Evolutionary conservation across 2,888 invertebrate species (phyloP).

Genomic region (Ormyrus pomaceus): DNA sequence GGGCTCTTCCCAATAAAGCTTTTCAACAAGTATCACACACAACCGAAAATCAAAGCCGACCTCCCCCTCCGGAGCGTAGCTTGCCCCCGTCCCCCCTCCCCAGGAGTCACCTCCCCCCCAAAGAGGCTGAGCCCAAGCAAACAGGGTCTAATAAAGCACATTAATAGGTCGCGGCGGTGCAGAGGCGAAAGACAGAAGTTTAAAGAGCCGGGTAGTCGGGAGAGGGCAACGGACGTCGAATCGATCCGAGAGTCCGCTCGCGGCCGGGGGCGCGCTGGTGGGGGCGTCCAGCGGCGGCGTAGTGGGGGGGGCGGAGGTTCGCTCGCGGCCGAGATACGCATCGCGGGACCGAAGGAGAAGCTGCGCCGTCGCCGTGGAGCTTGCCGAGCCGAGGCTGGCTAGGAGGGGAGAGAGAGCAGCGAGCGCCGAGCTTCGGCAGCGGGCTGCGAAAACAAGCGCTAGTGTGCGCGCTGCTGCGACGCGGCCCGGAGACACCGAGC

Average conservation of each 20-base stretch:
- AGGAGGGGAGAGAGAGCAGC: background rate
- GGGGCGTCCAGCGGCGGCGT: background rate
- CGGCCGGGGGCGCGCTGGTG: background rate
- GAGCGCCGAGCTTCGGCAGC: background rate
- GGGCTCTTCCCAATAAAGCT: too few relatives aligned
- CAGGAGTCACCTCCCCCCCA: too few relatives aligned
- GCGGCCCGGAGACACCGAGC: background rate
- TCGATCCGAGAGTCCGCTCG: slow-evolving; percentile 24
- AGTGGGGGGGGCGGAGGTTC: background rate
- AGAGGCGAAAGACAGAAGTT: background rate
- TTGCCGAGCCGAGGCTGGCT: background rate
- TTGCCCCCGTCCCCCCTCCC: too few relatives aligned
- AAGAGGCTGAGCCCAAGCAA: too few relatives aligned
- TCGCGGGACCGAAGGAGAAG: slow-evolving; percentile 45
- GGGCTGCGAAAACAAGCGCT: slow-evolving; percentile 11
- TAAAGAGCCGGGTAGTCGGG: background rate
- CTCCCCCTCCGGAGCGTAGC: too few relatives aligned
- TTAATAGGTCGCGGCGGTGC: background rate
- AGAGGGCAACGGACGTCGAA: slow-evolving; percentile 19
- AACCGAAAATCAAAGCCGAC: too few relatives aligned
- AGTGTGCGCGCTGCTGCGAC: background rate
- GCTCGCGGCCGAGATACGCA: background rate
- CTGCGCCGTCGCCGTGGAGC: slow-evolving; percentile 30
- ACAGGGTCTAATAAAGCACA: background rate
- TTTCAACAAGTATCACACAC: too few relatives aligned